Evolutionary conservation across 1,140 invertebrate species (phyloP), one percentile per base, ranked within the genome.

Genomic region (Sycophaga agraensis): DNA sequence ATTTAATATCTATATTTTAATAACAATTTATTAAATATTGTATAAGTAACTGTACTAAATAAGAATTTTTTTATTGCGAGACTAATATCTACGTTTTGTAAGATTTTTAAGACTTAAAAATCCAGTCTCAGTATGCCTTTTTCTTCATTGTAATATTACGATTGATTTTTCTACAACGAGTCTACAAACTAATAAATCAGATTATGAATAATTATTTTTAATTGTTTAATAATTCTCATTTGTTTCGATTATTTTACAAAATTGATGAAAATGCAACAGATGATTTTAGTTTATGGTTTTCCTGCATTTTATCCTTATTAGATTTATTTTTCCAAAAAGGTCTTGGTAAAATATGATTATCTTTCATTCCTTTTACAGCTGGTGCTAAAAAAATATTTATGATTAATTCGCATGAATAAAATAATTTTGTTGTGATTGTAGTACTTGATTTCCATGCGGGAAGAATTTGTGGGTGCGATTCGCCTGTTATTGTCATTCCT

Each of bases 401-500:
- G 57, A 35, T 53, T 54, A 57, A 56, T n/a, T n/a, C 49, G 11
- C 24, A 37, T 35, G 12, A 35, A 46, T 46, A 21, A 46, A 53
- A 34, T 39, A 31, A 34, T 40, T 56, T 17, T 34, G 2, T 37
- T 12, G 51, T 40, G 35, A 59, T 62, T 31, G 46, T 6, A 2
- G 66, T 70, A 79, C 78, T 64, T 66, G 70, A 70, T 74, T 75
- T 80, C 71, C 71, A 78, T n/a, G 70, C 37, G 21, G 73, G 69
- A 64, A 74, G 75, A 40, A 71, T 46, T 22, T 71, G 69, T 1
- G 71, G 66, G 24, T 77, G 64, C 24, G 58, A 64, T 49, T 71
- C 70, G 2, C 60, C 54, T 24, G 56, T 66, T 4, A 54, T 57
- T n/a, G 73, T 68, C 7, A 67, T 69, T 35, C 70, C 70, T 11